Evolutionary conservation across 2,797 vertebrate species (phyloP), one percentile per base, ranked within the genome.

Genomic region (Syngnathus acus): DNA sequence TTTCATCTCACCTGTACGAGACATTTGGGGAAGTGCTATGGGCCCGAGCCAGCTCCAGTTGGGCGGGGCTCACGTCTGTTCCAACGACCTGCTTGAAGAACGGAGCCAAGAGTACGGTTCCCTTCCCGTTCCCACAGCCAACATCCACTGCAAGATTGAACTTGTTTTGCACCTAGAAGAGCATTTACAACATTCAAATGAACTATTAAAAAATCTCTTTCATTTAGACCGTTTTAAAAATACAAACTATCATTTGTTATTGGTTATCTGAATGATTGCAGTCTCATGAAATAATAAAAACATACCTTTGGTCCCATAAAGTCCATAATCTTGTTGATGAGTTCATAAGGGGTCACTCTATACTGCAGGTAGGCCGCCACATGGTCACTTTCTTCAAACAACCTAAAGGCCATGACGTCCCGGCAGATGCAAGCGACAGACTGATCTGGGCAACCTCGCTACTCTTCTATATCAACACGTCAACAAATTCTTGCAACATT

Each of bases 101-200:
- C 4, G 87, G 80, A 0, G 88, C 88, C 32, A 93, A 70, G 1
- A 85, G 79, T 2, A 23, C 54, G 0, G 91, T 93, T 26, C 88
- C 89, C 67, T 93, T 92, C 1, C 93, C 92, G 0, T 90, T 87
- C 5, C 93, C 92, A 0, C 93, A 93, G 62, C 93, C 92, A 0
- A 93, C 90, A 0, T 94, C 93, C 69, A 91, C 86, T 0, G 86
- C 93, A 38, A 93, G 78, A 4, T 77, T 71, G 0, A 77, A 77
- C 1, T 79, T 71, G 5, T 47, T 67, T 1, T 37, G 16, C 9
- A 74, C 69, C 91, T 91, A 23, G 39, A 58, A 23, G 10, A 9
- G 62, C 19, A 14, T 54, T 54, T 14, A 13, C 23, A 4, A 47
- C 10, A 37, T 32, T 32, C 32, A 32, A 32, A 32, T 19, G 0